Evolutionary conservation across 2,113 vertebrate genomes (phyloP).

Genomic region (Austrofundulus limnaeus): DNA sequence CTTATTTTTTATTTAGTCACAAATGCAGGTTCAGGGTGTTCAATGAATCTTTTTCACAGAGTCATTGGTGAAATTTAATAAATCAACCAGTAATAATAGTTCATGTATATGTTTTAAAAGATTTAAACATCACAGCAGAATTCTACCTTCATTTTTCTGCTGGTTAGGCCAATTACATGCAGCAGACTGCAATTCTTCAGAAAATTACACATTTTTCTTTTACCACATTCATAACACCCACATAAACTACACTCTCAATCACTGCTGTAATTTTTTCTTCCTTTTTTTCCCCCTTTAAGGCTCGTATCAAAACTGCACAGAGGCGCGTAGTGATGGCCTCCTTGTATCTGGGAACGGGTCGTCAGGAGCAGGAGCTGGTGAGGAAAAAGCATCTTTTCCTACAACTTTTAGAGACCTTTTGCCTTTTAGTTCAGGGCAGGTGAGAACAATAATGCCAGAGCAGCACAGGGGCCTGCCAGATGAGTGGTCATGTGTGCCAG

Average conservation of each 20-base stretch:
- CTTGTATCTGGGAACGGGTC: constrained; percentile 91
- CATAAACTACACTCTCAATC: neutral
- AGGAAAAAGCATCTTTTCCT: constrained; percentile 25
- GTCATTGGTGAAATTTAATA: neutral
- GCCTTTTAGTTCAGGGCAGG: constrained; percentile 40
- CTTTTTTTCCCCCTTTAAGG: constrained; percentile 67
- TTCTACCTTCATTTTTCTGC: neutral
- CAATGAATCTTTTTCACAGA: no score
- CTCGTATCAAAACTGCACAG: constrained; percentile 86
- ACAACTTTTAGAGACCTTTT: neutral
- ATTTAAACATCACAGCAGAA: neutral
- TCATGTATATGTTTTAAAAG: neutral
- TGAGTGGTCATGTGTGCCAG: constrained; percentile 46
- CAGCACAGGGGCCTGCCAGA: constrained; percentile 19
- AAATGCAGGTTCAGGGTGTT: no score
- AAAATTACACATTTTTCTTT: neutral
- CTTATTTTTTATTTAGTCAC: no score
- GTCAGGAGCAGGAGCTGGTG: constrained; percentile 94
- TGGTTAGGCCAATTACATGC: neutral
- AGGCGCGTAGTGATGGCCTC: constrained; percentile 94
- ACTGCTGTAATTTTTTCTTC: neutral
- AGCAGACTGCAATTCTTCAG: neutral
- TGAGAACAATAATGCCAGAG: constrained; percentile 46
- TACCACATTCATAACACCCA: neutral
- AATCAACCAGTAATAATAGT: neutral